Percentiles rank a stretch among this genome's conserved stretches.
Evolutionary conservation across 1,140 invertebrate species (phyloP).

Genomic region (Hycleus cichorii): DNA sequence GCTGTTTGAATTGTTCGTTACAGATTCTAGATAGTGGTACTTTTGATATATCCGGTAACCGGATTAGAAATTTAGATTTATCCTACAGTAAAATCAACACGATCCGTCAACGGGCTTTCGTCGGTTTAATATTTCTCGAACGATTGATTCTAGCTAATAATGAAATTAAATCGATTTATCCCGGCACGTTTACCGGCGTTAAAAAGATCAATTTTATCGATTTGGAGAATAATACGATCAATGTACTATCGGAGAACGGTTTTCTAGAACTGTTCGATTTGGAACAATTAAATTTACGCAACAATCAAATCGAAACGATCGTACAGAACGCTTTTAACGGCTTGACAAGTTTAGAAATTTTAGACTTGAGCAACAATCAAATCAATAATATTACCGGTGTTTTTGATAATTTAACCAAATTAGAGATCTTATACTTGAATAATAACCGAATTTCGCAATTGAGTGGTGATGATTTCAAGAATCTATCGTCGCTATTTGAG

Average conservation of each 20-base stretch:
- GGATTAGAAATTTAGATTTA: slow-evolving; percentile 32
- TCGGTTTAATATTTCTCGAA: slow-evolving; percentile 35
- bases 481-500: slow-evolving; percentile 24
- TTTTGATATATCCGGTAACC: slow-evolving; percentile 38
- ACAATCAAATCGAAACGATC: slow-evolving; percentile 51
- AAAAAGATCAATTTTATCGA: slow-evolving; percentile 31
- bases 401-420: slow-evolving; percentile 47
- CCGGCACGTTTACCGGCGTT: slow-evolving; percentile 32
- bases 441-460: slow-evolving; percentile 28
- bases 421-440: slow-evolving; percentile 46
- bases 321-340: slow-evolving; percentile 51
- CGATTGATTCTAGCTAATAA: slow-evolving; percentile 31
- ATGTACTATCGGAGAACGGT: slow-evolving; percentile 24
- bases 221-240: slow-evolving; percentile 31
- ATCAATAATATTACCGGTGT: slow-evolving; percentile 50
- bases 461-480: slow-evolving; percentile 23
- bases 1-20: slow-evolving; percentile 33
- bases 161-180: slow-evolving; percentile 28
- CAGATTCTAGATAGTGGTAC: slow-evolving; percentile 26
- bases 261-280: slow-evolving; percentile 39
- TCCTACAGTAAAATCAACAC: slow-evolving; percentile 24
- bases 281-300: slow-evolving; percentile 48
- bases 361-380: slow-evolving; percentile 40
- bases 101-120: slow-evolving; percentile 28
- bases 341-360: slow-evolving; percentile 45